These are phyloP conservation scores for Myathropa florea DNA, from an alignment of 2,888 invertebrate genomes.

Conservation along the genomic window DNA sequence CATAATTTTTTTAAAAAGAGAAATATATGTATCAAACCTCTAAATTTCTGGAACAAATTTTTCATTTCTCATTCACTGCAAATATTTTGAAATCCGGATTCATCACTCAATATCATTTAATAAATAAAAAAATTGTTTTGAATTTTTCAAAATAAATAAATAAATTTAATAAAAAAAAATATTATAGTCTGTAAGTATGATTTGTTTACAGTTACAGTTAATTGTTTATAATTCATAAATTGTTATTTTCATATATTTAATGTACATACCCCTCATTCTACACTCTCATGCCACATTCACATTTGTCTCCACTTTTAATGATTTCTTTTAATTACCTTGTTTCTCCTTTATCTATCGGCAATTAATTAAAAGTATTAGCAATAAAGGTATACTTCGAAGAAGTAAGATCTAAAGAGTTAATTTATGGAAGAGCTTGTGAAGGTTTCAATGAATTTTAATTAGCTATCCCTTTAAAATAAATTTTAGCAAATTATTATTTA, in stretches of 20 bases:
- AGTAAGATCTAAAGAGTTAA: too few species aligned
- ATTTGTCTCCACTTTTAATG: slow-evolving; percentile 5
- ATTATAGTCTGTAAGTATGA: slow-evolving; percentile 82
- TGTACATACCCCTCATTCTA: slow-evolving; percentile 44
- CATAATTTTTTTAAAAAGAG: slow-evolving; percentile 23
- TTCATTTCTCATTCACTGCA: slow-evolving; percentile 66
- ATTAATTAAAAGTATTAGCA: neutral
- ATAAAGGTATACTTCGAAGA: neutral
- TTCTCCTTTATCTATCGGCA: neutral
- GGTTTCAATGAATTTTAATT: too few species aligned
- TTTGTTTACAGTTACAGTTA: slow-evolving; percentile 68
- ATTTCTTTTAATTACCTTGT: neutral
- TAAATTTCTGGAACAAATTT: slow-evolving; percentile 56
- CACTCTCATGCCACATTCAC: slow-evolving; percentile 13
- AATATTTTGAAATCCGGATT: slow-evolving; percentile 66
- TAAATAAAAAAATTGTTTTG: slow-evolving; percentile 32
- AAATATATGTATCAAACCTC: slow-evolving; percentile 35
- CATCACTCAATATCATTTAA: slow-evolving; percentile 67
- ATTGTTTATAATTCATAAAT: slow-evolving; percentile 16
- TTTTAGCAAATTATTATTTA: too few species aligned
- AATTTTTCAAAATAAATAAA: slow-evolving; percentile 29
- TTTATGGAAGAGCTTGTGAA: too few species aligned
- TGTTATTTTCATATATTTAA: slow-evolving; percentile 13
- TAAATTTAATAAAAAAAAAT: neutral
- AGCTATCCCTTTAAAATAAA: too few species aligned